Conservation (phyloP, 2,888 invertebrate genomes). For the Aphodius granarius region DNA sequence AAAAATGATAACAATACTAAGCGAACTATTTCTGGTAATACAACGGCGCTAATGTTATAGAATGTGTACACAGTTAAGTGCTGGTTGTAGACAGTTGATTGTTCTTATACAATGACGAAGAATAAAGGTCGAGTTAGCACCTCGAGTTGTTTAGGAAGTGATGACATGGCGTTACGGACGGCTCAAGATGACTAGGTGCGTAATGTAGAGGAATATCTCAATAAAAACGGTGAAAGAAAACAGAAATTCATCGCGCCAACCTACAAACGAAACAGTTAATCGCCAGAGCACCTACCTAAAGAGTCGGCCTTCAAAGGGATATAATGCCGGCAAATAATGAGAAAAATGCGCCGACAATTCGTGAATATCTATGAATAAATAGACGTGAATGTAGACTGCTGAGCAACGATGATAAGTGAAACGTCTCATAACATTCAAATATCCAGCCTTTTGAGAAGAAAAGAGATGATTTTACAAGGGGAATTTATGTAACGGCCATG, state of each 20-base stretch:
- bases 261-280: conserved; percentile 5
- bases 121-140: neutral
- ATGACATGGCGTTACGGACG: neutral
- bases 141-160: neutral
- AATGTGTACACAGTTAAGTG: neutral
- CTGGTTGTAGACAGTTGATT: neutral
- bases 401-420: conserved; percentile 35
- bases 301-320: conserved; percentile 19
- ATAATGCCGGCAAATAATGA: conserved; percentile 25
- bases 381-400: conserved; percentile 30
- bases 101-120: neutral
- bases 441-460: conserved; percentile 24
- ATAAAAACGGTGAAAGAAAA: conserved; percentile 1
- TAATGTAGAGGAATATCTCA: neutral
- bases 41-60: neutral
- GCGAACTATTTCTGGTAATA: neutral
- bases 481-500: conserved; percentile 23
- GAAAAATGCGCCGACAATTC: conserved; percentile 35
- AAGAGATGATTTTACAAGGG: conserved; percentile 23
- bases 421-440: conserved; percentile 25
- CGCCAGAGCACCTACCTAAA: neutral
- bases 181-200: neutral
- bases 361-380: conserved; percentile 31
- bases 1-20: no score
- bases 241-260: conserved; percentile 9